A percentile compares a stretch with the other conserved stretches of the same genome.
Evolutionary conservation across 2,888 invertebrate genomes (phyloP).

Genomic region (Chesias legatella): DNA sequence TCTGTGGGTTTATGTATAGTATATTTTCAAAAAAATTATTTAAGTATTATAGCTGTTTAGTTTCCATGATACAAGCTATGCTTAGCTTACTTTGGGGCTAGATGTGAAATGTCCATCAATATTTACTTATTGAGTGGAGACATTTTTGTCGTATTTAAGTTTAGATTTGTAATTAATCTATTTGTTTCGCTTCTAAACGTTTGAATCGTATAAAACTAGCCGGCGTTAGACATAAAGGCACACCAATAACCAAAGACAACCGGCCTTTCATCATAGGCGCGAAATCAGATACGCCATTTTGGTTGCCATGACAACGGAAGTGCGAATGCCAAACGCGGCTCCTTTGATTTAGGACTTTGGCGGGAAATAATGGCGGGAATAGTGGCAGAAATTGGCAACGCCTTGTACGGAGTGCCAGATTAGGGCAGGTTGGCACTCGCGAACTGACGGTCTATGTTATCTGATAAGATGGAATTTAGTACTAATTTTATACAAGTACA

Average conservation of each 20-base stretch:
- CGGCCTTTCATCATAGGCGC: constrained; percentile 49
- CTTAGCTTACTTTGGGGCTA: no score
- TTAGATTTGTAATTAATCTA: no score
- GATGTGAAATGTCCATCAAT: no score
- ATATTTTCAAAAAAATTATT: no score
- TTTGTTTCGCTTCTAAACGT: no score
- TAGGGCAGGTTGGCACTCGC: constrained; percentile 24
- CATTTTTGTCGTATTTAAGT: no score
- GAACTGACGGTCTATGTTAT: constrained; percentile 14
- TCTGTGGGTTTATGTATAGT: no score
- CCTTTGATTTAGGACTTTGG: constrained; percentile 61
- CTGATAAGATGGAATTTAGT: constrained; percentile 11
- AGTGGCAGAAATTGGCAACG: constrained; percentile 42
- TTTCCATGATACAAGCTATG: no score
- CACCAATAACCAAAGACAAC: constrained; percentile 25
- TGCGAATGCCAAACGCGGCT: constrained; percentile 49
- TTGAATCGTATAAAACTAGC: constrained; percentile 10
- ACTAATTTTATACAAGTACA: not conserved
- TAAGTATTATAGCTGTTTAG: no score
- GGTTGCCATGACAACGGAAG: constrained; percentile 53
- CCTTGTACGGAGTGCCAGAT: constrained; percentile 36
- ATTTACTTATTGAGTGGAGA: no score
- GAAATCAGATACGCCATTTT: constrained; percentile 66
- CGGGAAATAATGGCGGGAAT: constrained; percentile 46
- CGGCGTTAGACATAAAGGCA: constrained; percentile 16